Conservation (phyloP, 2,888 invertebrate genomes). For the Eristalinus sepulchralis region DNA sequence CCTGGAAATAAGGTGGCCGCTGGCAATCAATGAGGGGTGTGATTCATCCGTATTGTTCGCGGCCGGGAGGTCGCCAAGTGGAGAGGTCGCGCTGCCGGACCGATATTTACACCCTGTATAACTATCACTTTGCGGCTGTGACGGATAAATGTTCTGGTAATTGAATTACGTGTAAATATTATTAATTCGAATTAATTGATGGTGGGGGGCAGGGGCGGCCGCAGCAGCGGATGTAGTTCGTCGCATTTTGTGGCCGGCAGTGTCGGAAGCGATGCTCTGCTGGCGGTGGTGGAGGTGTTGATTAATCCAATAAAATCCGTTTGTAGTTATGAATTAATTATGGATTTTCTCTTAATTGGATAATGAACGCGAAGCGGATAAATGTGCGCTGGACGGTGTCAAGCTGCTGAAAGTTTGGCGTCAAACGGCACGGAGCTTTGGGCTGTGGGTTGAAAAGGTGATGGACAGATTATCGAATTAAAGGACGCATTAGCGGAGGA, state of each 20-base stretch:
- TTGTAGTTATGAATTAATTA: not conserved
- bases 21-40: constrained; percentile 24
- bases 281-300: not conserved
- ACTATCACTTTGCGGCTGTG: constrained; percentile 64
- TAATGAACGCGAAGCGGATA: not conserved
- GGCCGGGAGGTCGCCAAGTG: no score
- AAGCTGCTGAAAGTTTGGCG: not conserved
- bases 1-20: constrained; percentile 19
- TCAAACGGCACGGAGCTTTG: not conserved
- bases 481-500: not conserved
- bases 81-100: not conserved
- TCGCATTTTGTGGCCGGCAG: not conserved
- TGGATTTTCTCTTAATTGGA: not conserved
- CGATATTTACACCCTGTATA: constrained; percentile 50
- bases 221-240: not conserved
- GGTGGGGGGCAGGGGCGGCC: not conserved
- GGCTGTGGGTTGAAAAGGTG: not conserved
- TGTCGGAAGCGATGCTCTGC: not conserved
- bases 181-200: constrained; percentile 59
- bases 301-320: constrained; percentile 6
- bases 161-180: constrained; percentile 63
- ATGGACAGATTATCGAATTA: not conserved
- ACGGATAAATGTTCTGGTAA: constrained; percentile 55
- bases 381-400: not conserved
- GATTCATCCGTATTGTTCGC: constrained; percentile 11